Evolutionary conservation across 2,113 vertebrate species (phyloP).

Genomic region (Lethenteron reissneri): DNA sequence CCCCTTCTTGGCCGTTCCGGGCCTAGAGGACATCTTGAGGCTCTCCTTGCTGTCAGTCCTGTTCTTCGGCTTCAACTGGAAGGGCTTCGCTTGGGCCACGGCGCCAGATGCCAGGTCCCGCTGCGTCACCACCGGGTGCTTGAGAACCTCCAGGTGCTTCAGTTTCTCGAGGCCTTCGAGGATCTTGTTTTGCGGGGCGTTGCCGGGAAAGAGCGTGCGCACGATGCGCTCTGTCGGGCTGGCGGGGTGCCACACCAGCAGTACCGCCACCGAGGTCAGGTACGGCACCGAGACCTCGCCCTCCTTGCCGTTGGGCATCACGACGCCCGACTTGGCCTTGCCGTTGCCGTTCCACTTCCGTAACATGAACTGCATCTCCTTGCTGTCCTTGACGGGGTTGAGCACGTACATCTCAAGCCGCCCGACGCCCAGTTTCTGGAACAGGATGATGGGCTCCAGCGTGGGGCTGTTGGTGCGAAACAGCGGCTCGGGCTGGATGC

Average conservation of each 20-base stretch:
- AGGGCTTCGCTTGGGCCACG: constrained; percentile 29
- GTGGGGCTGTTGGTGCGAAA: constrained; percentile 67
- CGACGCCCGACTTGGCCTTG: neutral
- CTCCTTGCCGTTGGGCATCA: neutral
- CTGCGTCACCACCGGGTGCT: constrained; percentile 76
- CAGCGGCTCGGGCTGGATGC: constrained; percentile 76
- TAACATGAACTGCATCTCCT: neutral
- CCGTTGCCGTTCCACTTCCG: neutral
- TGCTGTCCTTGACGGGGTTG: neutral
- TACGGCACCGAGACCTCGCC: neutral
- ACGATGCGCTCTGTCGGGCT: neutral
- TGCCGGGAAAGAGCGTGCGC: constrained; percentile 2
- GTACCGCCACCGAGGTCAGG: neutral
- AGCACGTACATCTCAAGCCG: constrained; percentile 6
- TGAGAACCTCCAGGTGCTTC: constrained; percentile 11
- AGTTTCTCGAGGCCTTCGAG: constrained; percentile 3
- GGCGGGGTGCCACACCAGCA: constrained; percentile 4
- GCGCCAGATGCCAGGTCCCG: constrained; percentile 55
- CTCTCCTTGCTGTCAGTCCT: constrained; percentile 88
- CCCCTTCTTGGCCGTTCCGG: constrained; percentile 44
- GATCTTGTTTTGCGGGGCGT: neutral
- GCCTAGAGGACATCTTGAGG: constrained; percentile 59
- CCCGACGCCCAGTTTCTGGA: neutral
- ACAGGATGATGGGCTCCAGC: constrained; percentile 1
- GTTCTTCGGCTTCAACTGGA: constrained; percentile 73